These are phyloP conservation scores for Lacerta agilis DNA, from an alignment of 2,797 vertebrate genomes.

Conservation along the genomic window DNA sequence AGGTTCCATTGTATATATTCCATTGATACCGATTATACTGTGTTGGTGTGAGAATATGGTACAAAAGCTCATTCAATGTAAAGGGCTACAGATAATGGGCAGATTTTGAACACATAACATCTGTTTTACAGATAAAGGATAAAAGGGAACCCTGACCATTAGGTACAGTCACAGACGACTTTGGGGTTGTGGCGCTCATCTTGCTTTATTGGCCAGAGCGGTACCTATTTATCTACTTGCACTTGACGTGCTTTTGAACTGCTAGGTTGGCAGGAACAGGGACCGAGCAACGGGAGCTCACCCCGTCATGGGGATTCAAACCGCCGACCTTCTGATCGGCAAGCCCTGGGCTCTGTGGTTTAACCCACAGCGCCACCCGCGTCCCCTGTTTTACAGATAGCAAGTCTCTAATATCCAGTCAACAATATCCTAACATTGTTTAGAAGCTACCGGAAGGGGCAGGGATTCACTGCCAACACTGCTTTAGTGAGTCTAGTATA, in stretches of 20 bases:
- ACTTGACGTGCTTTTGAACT: too few species aligned
- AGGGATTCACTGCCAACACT: background rate
- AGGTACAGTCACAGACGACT: too few species aligned
- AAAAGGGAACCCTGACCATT: too few species aligned
- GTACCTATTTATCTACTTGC: too few species aligned
- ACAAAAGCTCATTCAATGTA: background rate
- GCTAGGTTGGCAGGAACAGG: too few species aligned
- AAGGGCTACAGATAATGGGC: background rate
- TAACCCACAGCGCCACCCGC: too few species aligned
- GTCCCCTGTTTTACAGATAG: background rate
- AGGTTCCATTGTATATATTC: background rate
- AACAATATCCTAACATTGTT: background rate
- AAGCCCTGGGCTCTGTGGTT: too few species aligned
- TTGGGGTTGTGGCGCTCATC: too few species aligned
- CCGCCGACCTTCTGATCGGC: too few species aligned
- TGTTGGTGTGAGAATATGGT: background rate
- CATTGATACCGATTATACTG: background rate
- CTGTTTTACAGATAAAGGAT: background rate
- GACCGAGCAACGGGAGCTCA: too few species aligned
- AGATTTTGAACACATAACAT: background rate
- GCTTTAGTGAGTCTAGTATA: background rate
- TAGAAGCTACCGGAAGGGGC: background rate
- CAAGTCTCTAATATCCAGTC: background rate
- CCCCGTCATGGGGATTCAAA: too few species aligned
- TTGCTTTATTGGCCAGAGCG: too few species aligned